phyloP scores from a whole-genome alignment of 2,797 vertebrate genomes.

The Psittacula echo region DNA sequence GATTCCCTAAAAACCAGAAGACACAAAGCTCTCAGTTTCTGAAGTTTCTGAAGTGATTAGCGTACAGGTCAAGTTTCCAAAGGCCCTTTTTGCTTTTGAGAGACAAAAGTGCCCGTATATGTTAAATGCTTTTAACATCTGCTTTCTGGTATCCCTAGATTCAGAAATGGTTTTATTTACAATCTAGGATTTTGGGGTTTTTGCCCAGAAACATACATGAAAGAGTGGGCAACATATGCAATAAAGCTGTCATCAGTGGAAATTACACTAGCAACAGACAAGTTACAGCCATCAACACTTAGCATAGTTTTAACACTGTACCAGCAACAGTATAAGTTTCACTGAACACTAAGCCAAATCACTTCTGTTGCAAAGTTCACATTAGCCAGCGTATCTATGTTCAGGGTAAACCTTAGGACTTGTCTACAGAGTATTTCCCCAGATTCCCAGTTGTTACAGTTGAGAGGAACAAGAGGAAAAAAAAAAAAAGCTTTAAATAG shows the following conservation, averaged over 20 bases:
- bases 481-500: background rate
- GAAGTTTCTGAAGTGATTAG: background rate
- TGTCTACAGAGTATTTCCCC: background rate
- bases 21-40: background rate
- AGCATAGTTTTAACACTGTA: background rate
- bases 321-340: background rate
- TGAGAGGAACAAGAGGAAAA: background rate
- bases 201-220: background rate
- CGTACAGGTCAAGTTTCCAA: background rate
- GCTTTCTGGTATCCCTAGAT: background rate
- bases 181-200: fast-evolving
- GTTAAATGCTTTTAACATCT: background rate
- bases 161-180: background rate
- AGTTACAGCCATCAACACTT: background rate
- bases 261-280: background rate
- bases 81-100: background rate
- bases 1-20: background rate
- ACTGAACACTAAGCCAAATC: background rate
- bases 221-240: background rate
- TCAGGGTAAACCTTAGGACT: background rate
- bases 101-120: background rate
- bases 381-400: background rate
- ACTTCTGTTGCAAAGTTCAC: background rate
- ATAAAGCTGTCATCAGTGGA: background rate
- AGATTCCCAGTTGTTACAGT: background rate